Base-by-base conservation (phyloP, 2,797 vertebrate species). In the Coranthus polyacanthus region DNA sequence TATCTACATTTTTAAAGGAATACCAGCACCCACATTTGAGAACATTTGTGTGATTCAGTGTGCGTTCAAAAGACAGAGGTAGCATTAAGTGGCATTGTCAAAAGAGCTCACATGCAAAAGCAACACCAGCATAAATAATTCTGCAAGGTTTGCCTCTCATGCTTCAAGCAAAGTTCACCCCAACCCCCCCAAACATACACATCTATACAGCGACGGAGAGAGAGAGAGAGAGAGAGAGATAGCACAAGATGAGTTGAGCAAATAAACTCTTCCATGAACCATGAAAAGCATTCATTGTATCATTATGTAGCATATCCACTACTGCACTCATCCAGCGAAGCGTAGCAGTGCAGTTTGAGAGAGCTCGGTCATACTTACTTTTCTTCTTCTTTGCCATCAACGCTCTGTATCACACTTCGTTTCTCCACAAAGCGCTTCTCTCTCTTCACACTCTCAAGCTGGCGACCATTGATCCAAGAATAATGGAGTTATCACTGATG, bases 401-500 rank as follows among this genome's bases (percentile, higher is more conserved):
- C 8, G 1, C 24, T 49, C 15, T 41, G 24, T 29, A 15, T 69
- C 62, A 47, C 11, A n/a, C n/a, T n/a, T n/a, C n/a, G n/a, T n/a
- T n/a, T n/a, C n/a, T n/a, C 17, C 11, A 37, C 44, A 22, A 39
- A 42, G 52, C 12, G 8, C 20, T 38, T 39, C 60, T 43, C 6
- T 71, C 41, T 18, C 24, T 61, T 58, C 10, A 22, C 37, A 32
- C 20, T 9, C 26, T 29, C 66, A 58, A 53, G 18, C 62, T 72
- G 68, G 56, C 52, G 17, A 55, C 57, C 56, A 20, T 64, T 17
- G 60, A 89, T 61, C 78, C 46, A 29, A 55, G 59, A n/a, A 71
- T 68, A 60, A 90, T 91, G 88, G 89, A 92, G 66, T 71, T 90
- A 69, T 87, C 89, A 10, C 71, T 91, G 64, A 87, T 88, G 85